Conservation (phyloP, 1,140 invertebrate genomes). For the Globodera ellingtonae region DNA sequence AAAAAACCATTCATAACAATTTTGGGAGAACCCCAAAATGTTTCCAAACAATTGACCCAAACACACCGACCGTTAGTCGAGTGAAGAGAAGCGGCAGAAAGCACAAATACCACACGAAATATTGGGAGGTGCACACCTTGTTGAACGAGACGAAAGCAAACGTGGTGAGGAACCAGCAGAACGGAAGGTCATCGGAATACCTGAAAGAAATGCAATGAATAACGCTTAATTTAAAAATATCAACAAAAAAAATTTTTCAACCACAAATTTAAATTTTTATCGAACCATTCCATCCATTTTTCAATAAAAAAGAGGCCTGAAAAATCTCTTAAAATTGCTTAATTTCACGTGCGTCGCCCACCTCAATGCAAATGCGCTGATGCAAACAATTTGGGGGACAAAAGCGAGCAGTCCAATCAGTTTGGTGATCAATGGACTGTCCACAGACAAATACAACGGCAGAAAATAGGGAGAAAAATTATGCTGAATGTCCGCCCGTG, state of each 20-base stretch:
- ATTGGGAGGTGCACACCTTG: constrained; percentile 94
- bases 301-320: background rate
- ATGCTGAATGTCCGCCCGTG: constrained; percentile 85
- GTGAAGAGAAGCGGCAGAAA: constrained; percentile 77
- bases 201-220: constrained; percentile 42
- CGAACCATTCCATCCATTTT: no score
- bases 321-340: background rate
- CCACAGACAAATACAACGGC: constrained; percentile 80
- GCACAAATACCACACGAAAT: constrained; percentile 93
- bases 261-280: background rate
- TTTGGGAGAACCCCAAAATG: no score
- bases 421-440: constrained; percentile 63
- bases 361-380: constrained; percentile 74
- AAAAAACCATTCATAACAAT: no score
- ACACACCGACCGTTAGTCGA: constrained; percentile 35
- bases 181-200: constrained; percentile 73
- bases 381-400: constrained; percentile 76
- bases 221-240: background rate
- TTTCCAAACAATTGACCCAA: background rate
- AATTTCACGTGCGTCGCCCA: constrained; percentile 23
- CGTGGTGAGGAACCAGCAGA: constrained; percentile 82
- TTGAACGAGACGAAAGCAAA: constrained; percentile 90
- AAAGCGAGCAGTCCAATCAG: constrained; percentile 75
- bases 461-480: constrained; percentile 98
- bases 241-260: no score